Conservation (phyloP, 2,113 vertebrate genomes). For the Cyphomyrus plagiostoma region DNA sequence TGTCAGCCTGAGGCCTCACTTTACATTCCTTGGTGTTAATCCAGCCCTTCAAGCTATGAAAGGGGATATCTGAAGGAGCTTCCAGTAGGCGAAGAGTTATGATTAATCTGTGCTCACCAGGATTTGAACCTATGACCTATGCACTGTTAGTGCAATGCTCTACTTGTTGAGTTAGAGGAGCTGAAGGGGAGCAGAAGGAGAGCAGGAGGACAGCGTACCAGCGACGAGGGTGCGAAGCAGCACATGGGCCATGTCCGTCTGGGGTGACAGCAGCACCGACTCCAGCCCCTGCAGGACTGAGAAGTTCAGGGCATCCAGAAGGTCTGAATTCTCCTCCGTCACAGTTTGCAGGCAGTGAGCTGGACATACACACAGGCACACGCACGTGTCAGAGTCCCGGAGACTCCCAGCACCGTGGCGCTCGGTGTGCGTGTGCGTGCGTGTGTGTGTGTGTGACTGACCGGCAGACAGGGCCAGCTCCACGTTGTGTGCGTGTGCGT, state of each 20-base stretch:
- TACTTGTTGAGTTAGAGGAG: not conserved
- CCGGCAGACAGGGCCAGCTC: constrained; percentile 79
- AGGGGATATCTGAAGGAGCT: not conserved
- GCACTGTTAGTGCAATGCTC: not conserved
- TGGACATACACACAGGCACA: constrained; percentile 45
- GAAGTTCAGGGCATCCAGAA: constrained; percentile 66
- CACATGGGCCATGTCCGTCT: constrained; percentile 65
- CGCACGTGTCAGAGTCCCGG: constrained; percentile 26
- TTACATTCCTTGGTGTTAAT: not conserved
- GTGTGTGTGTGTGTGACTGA: not conserved
- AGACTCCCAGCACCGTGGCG: not conserved
- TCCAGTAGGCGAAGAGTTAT: not conserved
- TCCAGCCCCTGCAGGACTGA: constrained; percentile 67
- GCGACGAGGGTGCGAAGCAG: constrained; percentile 79
- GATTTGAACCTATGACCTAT: not conserved
- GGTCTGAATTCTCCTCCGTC: constrained; percentile 87
- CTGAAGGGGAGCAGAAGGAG: not conserved
- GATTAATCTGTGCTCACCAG: not conserved
- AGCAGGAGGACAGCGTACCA: constrained; percentile 56
- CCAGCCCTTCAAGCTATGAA: not conserved
- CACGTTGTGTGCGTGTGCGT: constrained; percentile 62
- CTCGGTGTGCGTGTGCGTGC: not conserved
- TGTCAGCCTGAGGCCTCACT: not conserved
- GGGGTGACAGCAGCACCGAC: constrained; percentile 62
- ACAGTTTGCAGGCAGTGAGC: constrained; percentile 92